Conservation (phyloP, 2,113 vertebrate genomes). For the Melozone crissalis region DNA sequence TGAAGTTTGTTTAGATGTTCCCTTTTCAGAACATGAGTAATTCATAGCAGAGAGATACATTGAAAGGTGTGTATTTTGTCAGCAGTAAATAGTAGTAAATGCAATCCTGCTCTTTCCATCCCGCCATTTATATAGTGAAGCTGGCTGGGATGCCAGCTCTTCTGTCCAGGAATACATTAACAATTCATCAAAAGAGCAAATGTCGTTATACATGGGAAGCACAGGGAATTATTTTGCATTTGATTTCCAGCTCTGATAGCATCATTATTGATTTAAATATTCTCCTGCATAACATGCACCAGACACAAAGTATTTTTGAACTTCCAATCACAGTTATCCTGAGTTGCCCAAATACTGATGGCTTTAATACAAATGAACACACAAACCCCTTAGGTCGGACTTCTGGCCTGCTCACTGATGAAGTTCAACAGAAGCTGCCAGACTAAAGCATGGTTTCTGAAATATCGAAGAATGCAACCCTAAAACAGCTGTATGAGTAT, state of each 20-base stretch:
- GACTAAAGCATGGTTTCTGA: neutral
- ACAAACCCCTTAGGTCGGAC: slow-evolving; percentile 6
- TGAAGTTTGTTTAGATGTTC: neutral
- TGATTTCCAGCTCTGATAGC: slow-evolving; percentile 85
- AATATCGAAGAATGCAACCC: neutral
- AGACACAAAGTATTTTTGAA: slow-evolving; percentile 83
- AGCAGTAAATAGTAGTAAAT: slow-evolving; percentile 2
- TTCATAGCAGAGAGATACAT: neutral
- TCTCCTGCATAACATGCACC: slow-evolving; percentile 60
- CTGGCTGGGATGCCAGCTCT: slow-evolving; percentile 38
- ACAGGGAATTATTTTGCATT: slow-evolving; percentile 82
- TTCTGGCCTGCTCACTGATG: slow-evolving; percentile 27
- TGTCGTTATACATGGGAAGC: slow-evolving; percentile 76
- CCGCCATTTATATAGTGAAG: slow-evolving; percentile 11
- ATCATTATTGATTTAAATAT: slow-evolving; percentile 84
- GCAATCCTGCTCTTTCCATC: neutral
- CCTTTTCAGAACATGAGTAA: neutral
- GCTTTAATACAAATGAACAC: slow-evolving; percentile 40
- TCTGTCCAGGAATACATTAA: slow-evolving; percentile 77
- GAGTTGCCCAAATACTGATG: slow-evolving; percentile 67
- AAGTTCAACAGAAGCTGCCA: slow-evolving; percentile 35
- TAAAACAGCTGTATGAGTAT: neutral
- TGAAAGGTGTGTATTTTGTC: neutral
- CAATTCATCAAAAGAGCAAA: slow-evolving; percentile 82
- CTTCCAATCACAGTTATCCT: slow-evolving; percentile 80